Evolutionary conservation across 2,113 vertebrate genomes (phyloP), one percentile per base, ranked within the genome.

Genomic region (Dromaius novaehollandiae): DNA sequence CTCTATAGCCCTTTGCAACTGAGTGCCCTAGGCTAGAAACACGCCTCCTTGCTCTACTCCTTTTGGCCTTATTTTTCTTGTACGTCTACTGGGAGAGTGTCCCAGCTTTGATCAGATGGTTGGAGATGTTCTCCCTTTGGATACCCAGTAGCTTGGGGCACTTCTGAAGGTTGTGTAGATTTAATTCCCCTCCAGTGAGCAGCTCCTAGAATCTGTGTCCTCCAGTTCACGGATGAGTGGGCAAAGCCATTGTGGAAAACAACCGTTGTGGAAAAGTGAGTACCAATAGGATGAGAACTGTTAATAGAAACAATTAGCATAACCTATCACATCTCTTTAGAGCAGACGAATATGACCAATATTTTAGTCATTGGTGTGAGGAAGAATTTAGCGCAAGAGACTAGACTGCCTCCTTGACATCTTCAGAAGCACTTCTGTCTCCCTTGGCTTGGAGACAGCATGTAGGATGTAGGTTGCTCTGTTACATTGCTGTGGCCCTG

Each of bases 21-120:
- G 36, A 79, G 58, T 74, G 15, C 6, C 0, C 2, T 5, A 24
- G 9, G 9, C 0, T 0, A 93, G 30, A 51, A 94, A 75, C 18
- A 25, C 2, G 32, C 8, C 2, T 9, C 12, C 38, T 65, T 80
- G n/a, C 24, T 40, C 0, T 36, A 8, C 17, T 53, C 10, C 60
- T 86, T 53, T 61, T n/a, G 14, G 21, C 21, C 4, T 38, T 2
- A 0, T 11, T 46, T 32, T 16, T 75, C 25, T 66, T 68, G 3
- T 17, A 14, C 9, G 21, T 24, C 18, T 40, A 5, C 28, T 30
- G 63, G 32, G 66, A 56, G 2, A 82, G 30, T 46, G 14, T 6
- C 12, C 13, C 9, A 17, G 10, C 9, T 93, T 71, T 85, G 16
- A 22, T 42, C 5, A 34, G 36, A 13, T 13, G 18, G 5, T 13